Evolutionary conservation across 2,888 invertebrate genomes (phyloP).

Genomic region (Diarsia brunnea): DNA sequence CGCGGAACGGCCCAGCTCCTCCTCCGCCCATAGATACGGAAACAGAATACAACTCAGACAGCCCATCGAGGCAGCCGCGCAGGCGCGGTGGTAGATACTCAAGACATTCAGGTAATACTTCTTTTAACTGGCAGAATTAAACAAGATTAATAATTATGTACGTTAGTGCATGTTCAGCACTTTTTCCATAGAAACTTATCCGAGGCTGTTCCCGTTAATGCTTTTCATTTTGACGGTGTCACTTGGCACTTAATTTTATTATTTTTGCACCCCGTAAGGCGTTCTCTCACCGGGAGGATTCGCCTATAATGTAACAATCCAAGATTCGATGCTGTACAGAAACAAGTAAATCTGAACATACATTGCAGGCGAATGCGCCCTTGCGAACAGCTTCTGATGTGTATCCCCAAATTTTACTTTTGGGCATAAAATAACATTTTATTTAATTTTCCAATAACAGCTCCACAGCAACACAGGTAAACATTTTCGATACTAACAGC

Average conservation of each 20-base stretch:
- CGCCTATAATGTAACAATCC: not conserved
- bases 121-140: not conserved
- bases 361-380: not conserved
- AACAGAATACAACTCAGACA: constrained; percentile 92
- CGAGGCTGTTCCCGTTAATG: not conserved
- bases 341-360: not conserved
- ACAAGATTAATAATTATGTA: not conserved
- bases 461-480: constrained; percentile 48
- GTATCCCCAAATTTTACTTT: not conserved
- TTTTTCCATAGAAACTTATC: not conserved
- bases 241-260: constrained; percentile 5
- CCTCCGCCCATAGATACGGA: constrained; percentile 89
- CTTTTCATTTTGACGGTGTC: not conserved
- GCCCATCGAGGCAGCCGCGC: constrained; percentile 88
- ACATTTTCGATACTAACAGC: constrained; percentile 21
- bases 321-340: not conserved
- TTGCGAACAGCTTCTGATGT: not conserved
- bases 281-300: not conserved
- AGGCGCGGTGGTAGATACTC: constrained; percentile 85
- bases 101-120: constrained; percentile 80
- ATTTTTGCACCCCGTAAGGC: not conserved
- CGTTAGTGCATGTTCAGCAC: not conserved
- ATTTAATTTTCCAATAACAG: constrained; percentile 34
- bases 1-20: constrained; percentile 75
- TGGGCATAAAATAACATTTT: constrained; percentile 11